These are phyloP conservation scores for Hirtodrosophila confusa DNA, from an alignment of 2,888 invertebrate genomes.

Conservation along the genomic window DNA sequence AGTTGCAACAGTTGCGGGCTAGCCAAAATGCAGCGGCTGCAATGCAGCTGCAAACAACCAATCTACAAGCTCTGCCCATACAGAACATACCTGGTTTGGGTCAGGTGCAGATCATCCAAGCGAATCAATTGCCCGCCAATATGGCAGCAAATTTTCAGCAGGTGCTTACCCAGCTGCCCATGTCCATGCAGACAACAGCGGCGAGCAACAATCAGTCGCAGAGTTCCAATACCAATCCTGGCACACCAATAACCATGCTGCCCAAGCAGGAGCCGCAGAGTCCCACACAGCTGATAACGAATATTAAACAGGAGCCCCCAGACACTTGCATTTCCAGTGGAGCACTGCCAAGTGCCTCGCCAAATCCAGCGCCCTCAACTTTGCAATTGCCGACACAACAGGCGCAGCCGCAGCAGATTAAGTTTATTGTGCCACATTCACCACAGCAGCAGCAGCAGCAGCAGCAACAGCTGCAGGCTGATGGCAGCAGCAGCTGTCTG, in stretches of 20 bases:
- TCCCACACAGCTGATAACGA: slow-evolving; percentile 82
- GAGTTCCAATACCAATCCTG: slow-evolving; percentile 70
- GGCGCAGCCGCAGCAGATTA: slow-evolving; percentile 64
- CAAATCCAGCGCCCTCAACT: slow-evolving; percentile 24
- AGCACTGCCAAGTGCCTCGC: slow-evolving; percentile 5
- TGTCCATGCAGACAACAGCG: slow-evolving; percentile 52
- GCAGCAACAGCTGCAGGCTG: slow-evolving; percentile 53
- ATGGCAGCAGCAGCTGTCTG: slow-evolving; percentile 25
- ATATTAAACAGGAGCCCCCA: slow-evolving; percentile 83
- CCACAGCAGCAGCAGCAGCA: slow-evolving; percentile 39
- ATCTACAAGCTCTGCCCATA: slow-evolving; percentile 88
- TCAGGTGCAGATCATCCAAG: slow-evolving; percentile 89
- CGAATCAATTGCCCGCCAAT: slow-evolving; percentile 84
- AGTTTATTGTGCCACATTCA: slow-evolving; percentile 76
- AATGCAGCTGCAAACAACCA: slow-evolving; percentile 79
- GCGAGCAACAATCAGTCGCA: slow-evolving; percentile 36
- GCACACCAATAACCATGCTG: slow-evolving; percentile 47
- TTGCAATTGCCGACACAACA: slow-evolving; percentile 15
- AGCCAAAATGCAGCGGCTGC: slow-evolving; percentile 65
- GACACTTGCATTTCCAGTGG: slow-evolving; percentile 56
- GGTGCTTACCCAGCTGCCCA: slow-evolving; percentile 66
- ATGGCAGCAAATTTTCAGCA: slow-evolving; percentile 81
- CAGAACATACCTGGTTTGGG: slow-evolving; percentile 92
- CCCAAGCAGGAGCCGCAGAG: slow-evolving; percentile 83
- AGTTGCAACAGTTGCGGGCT: slow-evolving; percentile 70